Evolutionary conservation across 1,140 invertebrate species (phyloP).

Genomic region (Diorhabda elongata): DNA sequence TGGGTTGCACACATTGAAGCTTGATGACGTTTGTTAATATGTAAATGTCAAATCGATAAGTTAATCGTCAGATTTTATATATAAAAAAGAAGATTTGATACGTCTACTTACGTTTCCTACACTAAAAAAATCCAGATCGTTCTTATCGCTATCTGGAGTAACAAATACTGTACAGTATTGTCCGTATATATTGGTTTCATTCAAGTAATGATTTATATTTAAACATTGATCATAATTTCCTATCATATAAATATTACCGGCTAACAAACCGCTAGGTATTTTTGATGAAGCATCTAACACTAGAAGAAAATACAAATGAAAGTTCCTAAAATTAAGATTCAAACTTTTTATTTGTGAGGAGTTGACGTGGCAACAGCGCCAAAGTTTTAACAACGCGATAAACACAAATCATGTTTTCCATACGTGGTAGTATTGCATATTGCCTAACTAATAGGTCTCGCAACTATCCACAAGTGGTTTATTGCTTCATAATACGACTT

Average conservation of each 20-base stretch:
- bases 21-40: too few species aligned
- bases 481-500: background rate
- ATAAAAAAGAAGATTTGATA: background rate
- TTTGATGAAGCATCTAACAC: conserved; percentile 38
- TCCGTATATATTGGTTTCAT: conserved; percentile 25
- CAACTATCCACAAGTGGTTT: background rate
- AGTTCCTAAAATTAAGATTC: background rate
- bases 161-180: conserved; percentile 34
- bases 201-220: conserved; percentile 17
- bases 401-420: background rate
- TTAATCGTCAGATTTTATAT: too few species aligned
- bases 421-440: background rate
- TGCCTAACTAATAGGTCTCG: background rate
- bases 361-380: background rate
- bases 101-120: background rate
- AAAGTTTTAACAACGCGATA: background rate
- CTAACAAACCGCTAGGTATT: conserved; percentile 28
- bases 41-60: too few species aligned
- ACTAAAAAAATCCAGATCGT: conserved; percentile 5
- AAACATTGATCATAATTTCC: conserved; percentile 37
- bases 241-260: conserved; percentile 24
- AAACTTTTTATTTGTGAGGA: background rate
- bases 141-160: conserved; percentile 14
- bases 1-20: too few species aligned
- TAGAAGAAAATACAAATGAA: conserved; percentile 18